Evolutionary conservation across 2,113 vertebrate species (phyloP), one percentile per base, ranked within the genome.

Genomic region (Channa argus): DNA sequence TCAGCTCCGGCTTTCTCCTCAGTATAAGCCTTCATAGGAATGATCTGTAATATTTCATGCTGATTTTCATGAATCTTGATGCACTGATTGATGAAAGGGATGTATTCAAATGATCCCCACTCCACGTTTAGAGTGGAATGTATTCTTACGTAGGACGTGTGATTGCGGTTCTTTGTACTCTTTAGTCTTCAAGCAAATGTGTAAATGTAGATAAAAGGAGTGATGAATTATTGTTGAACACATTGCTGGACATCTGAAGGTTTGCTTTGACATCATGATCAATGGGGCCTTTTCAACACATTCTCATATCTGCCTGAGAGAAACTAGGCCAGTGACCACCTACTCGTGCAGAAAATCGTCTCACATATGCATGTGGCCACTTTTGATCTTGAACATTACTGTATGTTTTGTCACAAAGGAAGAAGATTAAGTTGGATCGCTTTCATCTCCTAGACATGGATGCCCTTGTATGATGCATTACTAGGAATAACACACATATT

Each of bases 251-350:
- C 70, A 76, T 70, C 72, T 85, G 64, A 85, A 77, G 75, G 52
- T 85, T 73, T 76, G 45, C 66, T 84, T 75, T 71, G 77, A 80
- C 79, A 74, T 62, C 7, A 12, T 82, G 79, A 88, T 84, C 88
- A 81, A 82, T 72, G 62, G 75, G 53, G 55, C 69, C 58, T 80
- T 86, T 82, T 80, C 52, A 61, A 72, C 72, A n/a, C 10, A 1
- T 39, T 60, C 61, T 76, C 46, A 34, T 34, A 61, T 77, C 75
- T 76, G 55, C 61, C 71, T 0, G 2, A 55, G 70, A 75, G 38
- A 65, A 80, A 69, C 50, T 33, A 74, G 58, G 64, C 70, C 56
- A 62, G 39, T 67, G 66, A 64, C 75, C 82, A 64, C 64, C 47
- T 52, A 63, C 63, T 73, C 10, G 6, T n/a, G 24, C 13, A 47